phyloP scores from a whole-genome alignment of 2,113 vertebrate species.

The Proteles cristata region DNA sequence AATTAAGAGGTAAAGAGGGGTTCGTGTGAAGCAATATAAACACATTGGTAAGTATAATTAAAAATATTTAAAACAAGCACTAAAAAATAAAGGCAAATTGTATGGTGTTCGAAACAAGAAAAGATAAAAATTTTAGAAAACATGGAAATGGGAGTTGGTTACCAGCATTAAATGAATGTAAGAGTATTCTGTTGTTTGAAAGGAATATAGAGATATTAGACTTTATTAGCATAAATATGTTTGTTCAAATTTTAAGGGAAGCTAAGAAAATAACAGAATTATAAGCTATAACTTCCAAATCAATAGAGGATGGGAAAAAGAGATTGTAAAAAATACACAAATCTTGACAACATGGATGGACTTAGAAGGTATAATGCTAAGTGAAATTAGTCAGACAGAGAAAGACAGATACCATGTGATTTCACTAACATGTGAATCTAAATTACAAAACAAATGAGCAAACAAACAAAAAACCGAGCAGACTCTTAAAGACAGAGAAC shows the following conservation, averaged over 20 bases:
- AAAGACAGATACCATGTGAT: not conserved
- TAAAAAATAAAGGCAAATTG: not conserved
- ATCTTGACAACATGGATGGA: not conserved
- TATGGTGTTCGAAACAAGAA: not conserved
- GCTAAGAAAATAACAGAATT: not conserved
- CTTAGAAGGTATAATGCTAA: not conserved
- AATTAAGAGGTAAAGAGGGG: not conserved
- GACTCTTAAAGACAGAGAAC: not conserved
- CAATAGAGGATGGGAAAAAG: not conserved
- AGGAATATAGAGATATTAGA: not conserved
- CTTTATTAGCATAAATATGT: not conserved
- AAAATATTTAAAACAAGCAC: conserved; percentile 1
- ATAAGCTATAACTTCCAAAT: not conserved
- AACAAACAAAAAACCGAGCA: not conserved
- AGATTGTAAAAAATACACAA: not conserved
- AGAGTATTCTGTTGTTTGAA: not conserved
- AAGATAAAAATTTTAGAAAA: conserved; percentile 1
- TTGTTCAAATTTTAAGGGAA: not conserved
- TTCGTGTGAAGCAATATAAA: not conserved
- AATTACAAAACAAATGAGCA: not conserved
- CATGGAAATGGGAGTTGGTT: not conserved
- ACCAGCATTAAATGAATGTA: not conserved
- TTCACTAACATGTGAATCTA: not conserved
- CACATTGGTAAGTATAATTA: not conserved
- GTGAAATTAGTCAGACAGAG: not conserved